These are phyloP conservation scores for Actinopyga echinites DNA, from an alignment of 53 echinoderm and acorn worm genomes.

Conservation along the genomic window DNA sequence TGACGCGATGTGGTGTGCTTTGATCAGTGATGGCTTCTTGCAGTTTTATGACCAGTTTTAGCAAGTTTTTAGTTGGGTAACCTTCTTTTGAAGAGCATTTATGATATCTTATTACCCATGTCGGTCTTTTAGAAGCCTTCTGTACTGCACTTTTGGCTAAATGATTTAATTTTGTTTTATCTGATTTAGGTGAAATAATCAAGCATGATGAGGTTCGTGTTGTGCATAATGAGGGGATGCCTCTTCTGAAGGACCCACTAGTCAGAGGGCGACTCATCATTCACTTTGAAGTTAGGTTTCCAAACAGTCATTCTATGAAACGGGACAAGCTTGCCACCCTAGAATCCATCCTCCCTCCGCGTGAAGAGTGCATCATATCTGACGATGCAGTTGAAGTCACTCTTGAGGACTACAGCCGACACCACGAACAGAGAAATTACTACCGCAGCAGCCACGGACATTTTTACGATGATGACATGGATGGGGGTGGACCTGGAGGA, in stretches of 20 bases:
- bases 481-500: slow-evolving; percentile 46
- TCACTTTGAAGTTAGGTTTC: slow-evolving; percentile 85
- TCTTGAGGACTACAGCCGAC: slow-evolving; percentile 59
- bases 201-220: slow-evolving; percentile 86
- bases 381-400: slow-evolving; percentile 80
- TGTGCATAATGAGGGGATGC: slow-evolving; percentile 85
- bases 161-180: background rate
- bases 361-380: slow-evolving; percentile 70
- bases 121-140: no score
- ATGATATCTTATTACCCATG: no score
- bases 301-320: slow-evolving; percentile 46
- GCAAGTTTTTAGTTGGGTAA: no score
- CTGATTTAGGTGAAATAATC: slow-evolving; percentile 75
- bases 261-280: slow-evolving; percentile 91
- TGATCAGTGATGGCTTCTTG: no score
- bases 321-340: slow-evolving; percentile 58
- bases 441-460: slow-evolving; percentile 43
- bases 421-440: slow-evolving; percentile 51
- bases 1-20: no score
- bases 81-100: no score
- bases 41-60: no score
- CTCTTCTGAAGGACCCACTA: slow-evolving; percentile 71
- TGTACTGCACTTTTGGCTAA: no score
- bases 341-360: slow-evolving; percentile 68
- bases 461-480: slow-evolving; percentile 1